Evolutionary conservation across 1,140 invertebrate genomes (phyloP).

Genomic region (Drosophila baimaii): DNA sequence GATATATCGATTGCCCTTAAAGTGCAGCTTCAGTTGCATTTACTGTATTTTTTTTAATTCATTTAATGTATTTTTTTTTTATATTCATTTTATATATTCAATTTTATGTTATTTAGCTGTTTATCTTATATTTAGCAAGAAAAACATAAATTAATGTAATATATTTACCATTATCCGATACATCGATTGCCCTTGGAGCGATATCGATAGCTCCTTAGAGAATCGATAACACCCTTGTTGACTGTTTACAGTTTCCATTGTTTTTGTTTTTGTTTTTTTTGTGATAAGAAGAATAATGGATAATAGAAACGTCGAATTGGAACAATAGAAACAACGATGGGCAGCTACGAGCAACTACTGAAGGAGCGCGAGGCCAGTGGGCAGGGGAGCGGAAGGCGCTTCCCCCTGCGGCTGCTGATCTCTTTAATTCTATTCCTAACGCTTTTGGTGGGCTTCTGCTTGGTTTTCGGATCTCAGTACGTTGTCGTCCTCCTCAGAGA

Average conservation of each 20-base stretch:
- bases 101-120: too few species aligned
- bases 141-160: too few species aligned
- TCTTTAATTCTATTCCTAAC: too few species aligned
- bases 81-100: too few species aligned
- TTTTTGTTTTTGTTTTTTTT: conserved; percentile 2
- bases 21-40: too few species aligned
- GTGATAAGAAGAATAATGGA: conserved; percentile 14
- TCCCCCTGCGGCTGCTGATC: background rate
- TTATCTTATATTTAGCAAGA: background rate
- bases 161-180: too few species aligned
- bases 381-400: background rate
- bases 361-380: background rate
- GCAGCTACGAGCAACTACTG: conserved; percentile 2
- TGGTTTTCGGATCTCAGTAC: background rate
- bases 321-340: conserved; percentile 1
- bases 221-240: background rate
- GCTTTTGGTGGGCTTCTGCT: background rate
- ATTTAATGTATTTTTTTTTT: too few species aligned
- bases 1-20: too few species aligned
- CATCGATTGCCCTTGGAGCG: background rate
- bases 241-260: conserved; percentile 8
- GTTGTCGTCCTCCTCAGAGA: too few species aligned
- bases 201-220: background rate
- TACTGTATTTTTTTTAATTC: too few species aligned
- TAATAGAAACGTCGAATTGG: background rate